A percentile compares a stretch with the other conserved stretches of the same genome.
Evolutionary conservation across 2,888 invertebrate genomes (phyloP).

Genomic region (Synergus umbraculus): DNA sequence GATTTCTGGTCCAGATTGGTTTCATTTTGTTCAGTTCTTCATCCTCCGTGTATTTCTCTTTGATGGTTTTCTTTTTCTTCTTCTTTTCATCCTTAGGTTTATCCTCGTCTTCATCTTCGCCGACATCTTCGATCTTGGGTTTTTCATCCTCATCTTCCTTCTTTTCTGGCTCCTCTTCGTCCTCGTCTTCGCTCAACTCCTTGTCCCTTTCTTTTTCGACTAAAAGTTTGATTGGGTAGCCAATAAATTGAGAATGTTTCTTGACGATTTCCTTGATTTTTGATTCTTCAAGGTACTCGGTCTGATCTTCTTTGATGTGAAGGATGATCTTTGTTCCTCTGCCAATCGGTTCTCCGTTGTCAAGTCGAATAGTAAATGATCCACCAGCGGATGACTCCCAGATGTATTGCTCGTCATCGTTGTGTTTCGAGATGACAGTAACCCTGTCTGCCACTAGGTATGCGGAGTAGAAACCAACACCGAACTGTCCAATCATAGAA

Average conservation of each 20-base stretch:
- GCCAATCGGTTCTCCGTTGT: slow-evolving; percentile 87
- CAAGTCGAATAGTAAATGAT: slow-evolving; percentile 93
- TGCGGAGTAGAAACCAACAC: slow-evolving; percentile 99
- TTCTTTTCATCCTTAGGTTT: slow-evolving; percentile 87
- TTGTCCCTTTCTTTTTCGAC: slow-evolving; percentile 98
- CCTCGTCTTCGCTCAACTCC: slow-evolving; percentile 96
- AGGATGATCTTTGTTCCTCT: slow-evolving; percentile 97
- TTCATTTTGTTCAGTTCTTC: slow-evolving; percentile 99
- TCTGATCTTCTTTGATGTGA: slow-evolving; percentile 96
- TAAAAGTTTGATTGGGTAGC: slow-evolving; percentile 96
- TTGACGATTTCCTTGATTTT: slow-evolving; percentile 98
- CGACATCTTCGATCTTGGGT: slow-evolving; percentile 80
- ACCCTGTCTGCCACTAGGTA: slow-evolving; percentile 97
- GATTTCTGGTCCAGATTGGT: slow-evolving; percentile 98
- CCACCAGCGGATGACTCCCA: slow-evolving; percentile 99
- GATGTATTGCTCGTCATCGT: slow-evolving; percentile 98
- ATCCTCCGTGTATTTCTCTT: slow-evolving; percentile 98
- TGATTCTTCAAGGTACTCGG: slow-evolving; percentile 95
- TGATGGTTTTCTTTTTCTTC: slow-evolving; percentile 98
- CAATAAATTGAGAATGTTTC: slow-evolving; percentile 99
- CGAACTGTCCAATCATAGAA: slow-evolving; percentile 99
- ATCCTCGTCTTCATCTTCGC: slow-evolving; percentile 85
- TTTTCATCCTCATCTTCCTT: slow-evolving; percentile 84
- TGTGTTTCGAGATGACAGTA: slow-evolving; percentile 95
- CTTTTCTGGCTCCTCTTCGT: slow-evolving; percentile 83